These are phyloP conservation scores for Hyperopisus bebe DNA, from an alignment of 2,113 vertebrate species.

Conservation along the genomic window DNA sequence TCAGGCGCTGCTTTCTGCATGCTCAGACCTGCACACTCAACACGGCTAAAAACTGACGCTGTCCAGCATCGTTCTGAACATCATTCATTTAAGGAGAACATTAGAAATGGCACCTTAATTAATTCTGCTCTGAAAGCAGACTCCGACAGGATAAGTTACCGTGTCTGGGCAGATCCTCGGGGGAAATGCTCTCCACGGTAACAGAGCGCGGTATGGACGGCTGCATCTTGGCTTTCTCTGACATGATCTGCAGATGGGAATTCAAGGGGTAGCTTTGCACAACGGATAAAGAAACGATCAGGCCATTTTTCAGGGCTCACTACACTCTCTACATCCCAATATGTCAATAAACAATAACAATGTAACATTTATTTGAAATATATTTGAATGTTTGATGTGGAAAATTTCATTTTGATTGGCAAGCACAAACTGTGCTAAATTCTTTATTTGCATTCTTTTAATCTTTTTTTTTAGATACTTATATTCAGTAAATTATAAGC, in stretches of 20 bases:
- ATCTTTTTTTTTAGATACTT: neutral
- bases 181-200: conserved; percentile 68
- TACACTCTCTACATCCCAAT: neutral
- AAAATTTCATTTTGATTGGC: neutral
- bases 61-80: neutral
- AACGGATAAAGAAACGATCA: neutral
- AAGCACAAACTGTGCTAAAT: neutral
- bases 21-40: neutral
- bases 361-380: neutral
- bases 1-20: neutral
- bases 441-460: neutral
- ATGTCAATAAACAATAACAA: neutral
- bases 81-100: neutral
- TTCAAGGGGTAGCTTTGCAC: neutral
- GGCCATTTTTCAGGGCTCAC: neutral
- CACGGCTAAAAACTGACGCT: neutral
- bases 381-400: neutral
- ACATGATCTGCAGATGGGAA: conserved; percentile 63
- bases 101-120: neutral
- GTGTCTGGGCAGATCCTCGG: conserved; percentile 74
- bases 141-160: conserved; percentile 55
- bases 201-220: conserved; percentile 52
- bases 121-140: neutral
- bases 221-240: conserved; percentile 60
- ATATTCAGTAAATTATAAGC: neutral